These are phyloP conservation scores for Melikaiella ostensackeni DNA, from an alignment of 2,888 invertebrate genomes.

Conservation along the genomic window DNA sequence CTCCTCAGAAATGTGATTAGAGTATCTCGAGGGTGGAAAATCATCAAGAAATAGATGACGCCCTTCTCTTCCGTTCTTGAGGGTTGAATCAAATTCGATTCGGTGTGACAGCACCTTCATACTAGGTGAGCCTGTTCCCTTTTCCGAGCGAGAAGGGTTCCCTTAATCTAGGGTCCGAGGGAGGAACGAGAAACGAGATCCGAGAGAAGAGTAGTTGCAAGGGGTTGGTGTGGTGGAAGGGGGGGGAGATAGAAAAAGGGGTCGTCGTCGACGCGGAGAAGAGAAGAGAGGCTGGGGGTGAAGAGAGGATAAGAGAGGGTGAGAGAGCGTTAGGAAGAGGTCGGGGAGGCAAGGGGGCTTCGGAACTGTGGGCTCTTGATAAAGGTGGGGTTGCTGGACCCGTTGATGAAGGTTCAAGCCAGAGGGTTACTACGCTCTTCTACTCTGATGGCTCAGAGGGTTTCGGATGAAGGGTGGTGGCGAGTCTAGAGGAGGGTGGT, in stretches of 20 bases:
- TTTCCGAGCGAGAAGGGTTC: conserved; percentile 70
- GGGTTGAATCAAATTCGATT: conserved; percentile 30
- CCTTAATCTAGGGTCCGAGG: conserved; percentile 73
- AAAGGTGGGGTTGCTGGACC: conserved; percentile 75
- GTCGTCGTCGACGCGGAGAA: conserved; percentile 50
- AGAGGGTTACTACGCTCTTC: conserved; percentile 75
- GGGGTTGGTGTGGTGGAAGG: conserved; percentile 36
- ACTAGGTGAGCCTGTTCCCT: conserved; percentile 72
- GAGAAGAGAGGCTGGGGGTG: conserved; percentile 29
- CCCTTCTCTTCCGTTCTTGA: conserved; percentile 43
- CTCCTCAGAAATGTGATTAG: conserved; percentile 10
- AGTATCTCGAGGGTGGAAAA: conserved; percentile 28
- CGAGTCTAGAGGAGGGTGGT: conserved; percentile 57
- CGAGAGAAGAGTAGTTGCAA: conserved; percentile 23
- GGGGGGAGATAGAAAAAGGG: conserved; percentile 59
- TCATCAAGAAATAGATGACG: conserved; percentile 37
- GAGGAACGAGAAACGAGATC: conserved; percentile 46
- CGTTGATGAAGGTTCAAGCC: conserved; percentile 77
- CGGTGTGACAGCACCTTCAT: conserved; percentile 67
- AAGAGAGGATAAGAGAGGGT: conserved; percentile 46
- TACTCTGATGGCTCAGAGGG: conserved; percentile 72
- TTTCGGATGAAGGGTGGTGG: conserved; percentile 50
- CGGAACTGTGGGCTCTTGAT: conserved; percentile 71
- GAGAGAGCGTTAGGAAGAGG: conserved; percentile 57
- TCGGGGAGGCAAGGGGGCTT: conserved; percentile 53